Evolutionary conservation across 2,797 vertebrate species (phyloP).

Genomic region (Sebastes cheni): DNA sequence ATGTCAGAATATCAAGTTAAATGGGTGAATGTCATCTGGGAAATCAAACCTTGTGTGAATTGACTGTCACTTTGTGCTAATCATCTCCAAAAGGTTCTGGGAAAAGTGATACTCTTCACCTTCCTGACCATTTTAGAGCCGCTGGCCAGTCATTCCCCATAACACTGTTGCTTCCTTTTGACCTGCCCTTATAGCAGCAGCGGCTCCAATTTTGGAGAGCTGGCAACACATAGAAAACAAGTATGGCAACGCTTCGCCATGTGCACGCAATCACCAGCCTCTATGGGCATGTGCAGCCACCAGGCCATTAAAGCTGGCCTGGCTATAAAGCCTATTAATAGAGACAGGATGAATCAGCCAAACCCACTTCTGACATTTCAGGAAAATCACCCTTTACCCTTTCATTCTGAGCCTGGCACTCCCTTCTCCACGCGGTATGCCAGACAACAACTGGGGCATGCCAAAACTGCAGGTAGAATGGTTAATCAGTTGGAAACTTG

Average conservation of each 20-base stretch:
- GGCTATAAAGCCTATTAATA: constrained; percentile 71
- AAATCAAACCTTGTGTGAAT: constrained; percentile 28
- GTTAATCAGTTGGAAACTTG: constrained; percentile 67
- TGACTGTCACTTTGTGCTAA: constrained; percentile 22
- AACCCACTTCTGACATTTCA: constrained; percentile 72
- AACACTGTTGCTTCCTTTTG: constrained; percentile 66
- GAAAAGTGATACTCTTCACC: constrained; percentile 56
- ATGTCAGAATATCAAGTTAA: constrained; percentile 4
- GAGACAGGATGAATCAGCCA: constrained; percentile 67
- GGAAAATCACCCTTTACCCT: constrained; percentile 70
- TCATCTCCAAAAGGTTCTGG: constrained; percentile 42
- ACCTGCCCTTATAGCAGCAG: constrained; percentile 45
- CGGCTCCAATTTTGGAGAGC: constrained; percentile 36
- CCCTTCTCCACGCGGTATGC: constrained; percentile 49
- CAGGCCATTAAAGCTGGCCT: constrained; percentile 58
- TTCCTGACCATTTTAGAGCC: constrained; percentile 43
- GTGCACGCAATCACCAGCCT: constrained; percentile 63
- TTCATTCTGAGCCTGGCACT: constrained; percentile 64
- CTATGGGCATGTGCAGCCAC: constrained; percentile 42
- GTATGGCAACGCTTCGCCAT: constrained; percentile 48
- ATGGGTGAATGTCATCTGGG: background rate
- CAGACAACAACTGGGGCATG: constrained; percentile 36
- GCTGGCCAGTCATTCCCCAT: constrained; percentile 45
- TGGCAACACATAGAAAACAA: constrained; percentile 47
- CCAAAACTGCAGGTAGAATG: constrained; percentile 64